phyloP scores from a whole-genome alignment of 1,140 invertebrate species.

The Aphelenchoides fujianensis region DNA sequence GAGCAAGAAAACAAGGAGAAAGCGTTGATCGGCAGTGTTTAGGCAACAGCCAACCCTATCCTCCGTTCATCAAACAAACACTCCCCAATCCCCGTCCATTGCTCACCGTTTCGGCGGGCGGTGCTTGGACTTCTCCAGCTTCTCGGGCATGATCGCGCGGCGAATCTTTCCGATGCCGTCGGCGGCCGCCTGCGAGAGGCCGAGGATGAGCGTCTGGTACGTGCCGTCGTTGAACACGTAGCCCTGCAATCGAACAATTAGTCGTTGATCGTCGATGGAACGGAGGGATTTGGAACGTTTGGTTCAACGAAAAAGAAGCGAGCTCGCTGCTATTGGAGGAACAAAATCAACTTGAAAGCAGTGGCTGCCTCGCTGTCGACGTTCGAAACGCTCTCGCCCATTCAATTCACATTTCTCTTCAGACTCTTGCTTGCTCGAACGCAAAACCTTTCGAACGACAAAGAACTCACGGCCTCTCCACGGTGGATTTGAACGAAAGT shows the following conservation, averaged over 20 bases:
- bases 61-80: too few relatives aligned
- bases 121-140: conserved; percentile 53
- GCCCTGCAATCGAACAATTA: conserved; percentile 38
- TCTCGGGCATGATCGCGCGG: conserved; percentile 56
- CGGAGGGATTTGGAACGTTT: too few relatives aligned
- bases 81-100: too few relatives aligned
- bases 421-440: too few relatives aligned
- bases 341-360: background rate
- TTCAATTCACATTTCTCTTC: too few relatives aligned
- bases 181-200: conserved; percentile 43
- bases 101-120: conserved; percentile 40
- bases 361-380: too few relatives aligned
- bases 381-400: too few relatives aligned
- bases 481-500: conserved; percentile 47
- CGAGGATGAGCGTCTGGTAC: conserved; percentile 60
- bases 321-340: too few relatives aligned
- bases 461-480: conserved; percentile 39
- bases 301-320: too few relatives aligned
- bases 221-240: conserved; percentile 61
- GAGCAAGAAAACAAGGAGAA: background rate
- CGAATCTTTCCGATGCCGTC: conserved; percentile 58
- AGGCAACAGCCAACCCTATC: too few relatives aligned
- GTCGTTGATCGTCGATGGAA: too few relatives aligned
- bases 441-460: background rate
- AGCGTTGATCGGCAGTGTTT: too few relatives aligned